Evolutionary conservation across 1,140 invertebrate genomes (phyloP).

Genomic region (Scylla paramamosain): DNA sequence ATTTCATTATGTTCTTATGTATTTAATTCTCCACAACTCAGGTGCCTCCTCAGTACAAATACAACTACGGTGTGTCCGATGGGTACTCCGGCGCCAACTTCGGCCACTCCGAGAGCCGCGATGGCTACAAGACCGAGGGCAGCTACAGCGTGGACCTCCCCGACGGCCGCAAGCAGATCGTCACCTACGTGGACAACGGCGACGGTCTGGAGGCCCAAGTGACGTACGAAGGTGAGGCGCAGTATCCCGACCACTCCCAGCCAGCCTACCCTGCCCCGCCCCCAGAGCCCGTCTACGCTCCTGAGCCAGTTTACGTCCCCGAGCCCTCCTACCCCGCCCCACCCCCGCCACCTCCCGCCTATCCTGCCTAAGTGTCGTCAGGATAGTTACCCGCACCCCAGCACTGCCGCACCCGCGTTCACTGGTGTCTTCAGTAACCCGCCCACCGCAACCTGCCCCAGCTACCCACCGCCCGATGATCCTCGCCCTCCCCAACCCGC

Average conservation of each 20-base stretch:
- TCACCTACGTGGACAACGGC: slow-evolving; percentile 57
- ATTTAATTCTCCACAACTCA: neutral
- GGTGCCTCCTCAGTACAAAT: slow-evolving; percentile 54
- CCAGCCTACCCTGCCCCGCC: neutral
- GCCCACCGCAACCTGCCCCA: neutral
- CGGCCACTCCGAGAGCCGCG: slow-evolving; percentile 54
- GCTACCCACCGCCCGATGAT: neutral
- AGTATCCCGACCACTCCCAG: slow-evolving; percentile 35
- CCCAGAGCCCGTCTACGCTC: neutral
- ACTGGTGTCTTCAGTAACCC: neutral
- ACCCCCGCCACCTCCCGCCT: slow-evolving; percentile 1
- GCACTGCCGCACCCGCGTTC: neutral
- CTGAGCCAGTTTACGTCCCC: neutral
- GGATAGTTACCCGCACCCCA: neutral
- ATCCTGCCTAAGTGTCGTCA: neutral
- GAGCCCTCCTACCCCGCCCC: slow-evolving; percentile 32
- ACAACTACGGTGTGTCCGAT: slow-evolving; percentile 57
- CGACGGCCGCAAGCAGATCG: slow-evolving; percentile 58
- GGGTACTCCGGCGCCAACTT: slow-evolving; percentile 59
- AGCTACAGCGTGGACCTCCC: slow-evolving; percentile 66
- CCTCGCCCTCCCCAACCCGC: neutral
- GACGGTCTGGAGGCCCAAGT: slow-evolving; percentile 58
- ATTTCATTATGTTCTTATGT: too few species aligned
- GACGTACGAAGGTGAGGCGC: slow-evolving; percentile 56
- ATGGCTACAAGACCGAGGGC: slow-evolving; percentile 64